Base-by-base conservation (phyloP, 2,888 invertebrate species). In the Heliconius sara region DNA sequence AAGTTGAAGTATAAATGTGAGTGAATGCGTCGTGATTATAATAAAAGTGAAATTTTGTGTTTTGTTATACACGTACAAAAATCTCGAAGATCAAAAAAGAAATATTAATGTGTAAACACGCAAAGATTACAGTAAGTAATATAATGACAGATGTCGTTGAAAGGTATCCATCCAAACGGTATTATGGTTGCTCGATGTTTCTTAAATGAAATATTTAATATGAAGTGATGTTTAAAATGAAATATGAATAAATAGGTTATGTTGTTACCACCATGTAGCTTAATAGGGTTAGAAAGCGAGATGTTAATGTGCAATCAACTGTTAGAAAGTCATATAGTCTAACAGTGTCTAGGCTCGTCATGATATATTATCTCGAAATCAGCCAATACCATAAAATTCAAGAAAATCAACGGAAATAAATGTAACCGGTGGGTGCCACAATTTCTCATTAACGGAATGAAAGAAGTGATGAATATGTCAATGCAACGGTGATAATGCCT, bases 251-350 rank as follows among this genome's bases (percentile, higher is more conserved):
- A 19, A 25, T 25, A 43, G 9, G 25, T 25, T 43, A 43, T 25
- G 7, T 25, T n/a, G 43, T 25, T 70, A n/a, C 70, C 70, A 25
- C 70, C 70, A 70, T 70, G 43, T 70, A 25, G 16, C 43, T 68
- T 47, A 43, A 70, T 70, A 43, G 70, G 70, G 68, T 68, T 68
- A 25, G n/a, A 6, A 43, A 70, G 43, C 43, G 70, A 16, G 10
- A 70, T 70, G n/a, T 70, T 25, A 16, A 70, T 43, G 43, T 70
- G 25, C 70, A 70, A 70, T 70, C 25, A 70, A 70, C 70, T 70
- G 70, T 70, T 70, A 70, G 70, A 70, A 25, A 25, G 43, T 70
- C 70, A 70, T 70, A 43, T 25, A 25, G 43, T 25, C 43, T 47
- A 70, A 70, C 70, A 70, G 70, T 70, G 16, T 68, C 16, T 25